phyloP scores from a whole-genome alignment of 1,140 invertebrate genomes.

The Sesamia nonagrioides region DNA sequence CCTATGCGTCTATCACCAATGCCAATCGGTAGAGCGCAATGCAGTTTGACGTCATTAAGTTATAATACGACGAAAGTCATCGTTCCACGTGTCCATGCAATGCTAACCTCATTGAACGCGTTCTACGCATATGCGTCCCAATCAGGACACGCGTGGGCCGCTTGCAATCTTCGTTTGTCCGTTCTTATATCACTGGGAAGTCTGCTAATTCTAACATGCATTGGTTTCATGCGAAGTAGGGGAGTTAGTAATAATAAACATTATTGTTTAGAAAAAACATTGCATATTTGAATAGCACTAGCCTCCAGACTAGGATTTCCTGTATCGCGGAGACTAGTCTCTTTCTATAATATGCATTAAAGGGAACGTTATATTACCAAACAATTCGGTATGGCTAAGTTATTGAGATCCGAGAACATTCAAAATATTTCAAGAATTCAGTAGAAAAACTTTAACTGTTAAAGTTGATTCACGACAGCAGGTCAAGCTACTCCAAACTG shows the following conservation, averaged over 20 bases:
- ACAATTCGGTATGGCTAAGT: conserved; percentile 44
- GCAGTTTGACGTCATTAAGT: not conserved
- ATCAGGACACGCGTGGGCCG: not conserved
- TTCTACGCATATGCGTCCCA: not conserved
- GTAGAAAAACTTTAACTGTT: not conserved
- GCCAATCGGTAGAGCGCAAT: not conserved
- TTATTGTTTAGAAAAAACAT: too few species aligned
- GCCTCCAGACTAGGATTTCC: too few species aligned
- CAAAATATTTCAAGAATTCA: conserved; percentile 23
- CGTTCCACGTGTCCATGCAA: not conserved
- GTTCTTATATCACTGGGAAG: too few species aligned
- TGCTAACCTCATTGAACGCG: not conserved
- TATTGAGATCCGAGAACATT: conserved; percentile 42
- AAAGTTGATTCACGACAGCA: too few species aligned
- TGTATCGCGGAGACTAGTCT: too few species aligned
- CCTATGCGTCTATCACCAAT: too few species aligned
- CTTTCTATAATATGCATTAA: too few species aligned
- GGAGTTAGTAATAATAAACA: too few species aligned
- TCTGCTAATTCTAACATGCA: not conserved
- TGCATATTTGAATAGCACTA: too few species aligned
- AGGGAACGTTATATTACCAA: conserved; percentile 4
- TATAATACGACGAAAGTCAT: not conserved
- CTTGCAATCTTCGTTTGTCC: not conserved
- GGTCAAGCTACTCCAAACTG: too few species aligned
- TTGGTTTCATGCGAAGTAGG: not conserved